Conservation (phyloP, 2,113 vertebrate genomes). For the Ptilonorhynchus violaceus region DNA sequence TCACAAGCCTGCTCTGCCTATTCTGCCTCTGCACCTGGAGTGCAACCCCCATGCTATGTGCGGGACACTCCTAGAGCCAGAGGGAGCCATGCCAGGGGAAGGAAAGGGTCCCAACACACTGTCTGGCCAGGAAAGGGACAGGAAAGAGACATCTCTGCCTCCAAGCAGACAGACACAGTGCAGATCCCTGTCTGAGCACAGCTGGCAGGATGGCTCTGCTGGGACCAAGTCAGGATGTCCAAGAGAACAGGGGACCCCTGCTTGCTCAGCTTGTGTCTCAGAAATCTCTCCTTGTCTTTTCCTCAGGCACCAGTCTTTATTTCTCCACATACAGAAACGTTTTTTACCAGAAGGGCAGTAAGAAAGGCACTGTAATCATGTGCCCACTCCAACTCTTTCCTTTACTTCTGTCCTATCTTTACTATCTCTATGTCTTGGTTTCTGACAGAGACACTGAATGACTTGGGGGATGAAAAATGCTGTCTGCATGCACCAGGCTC, state of each 20-base stretch:
- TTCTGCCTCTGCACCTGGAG: neutral
- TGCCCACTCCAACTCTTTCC: neutral
- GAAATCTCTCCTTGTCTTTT: neutral
- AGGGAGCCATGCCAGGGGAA: neutral
- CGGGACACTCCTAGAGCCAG: neutral
- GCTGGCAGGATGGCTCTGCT: neutral
- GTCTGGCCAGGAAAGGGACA: neutral
- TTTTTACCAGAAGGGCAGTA: neutral
- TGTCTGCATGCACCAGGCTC: neutral
- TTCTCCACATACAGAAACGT: accelerated
- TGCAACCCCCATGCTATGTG: neutral
- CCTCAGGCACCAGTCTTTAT: neutral
- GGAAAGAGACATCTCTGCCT: neutral
- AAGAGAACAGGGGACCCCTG: neutral
- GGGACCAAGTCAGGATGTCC: neutral
- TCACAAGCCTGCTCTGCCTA: neutral
- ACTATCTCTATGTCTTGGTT: neutral
- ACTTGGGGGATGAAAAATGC: neutral
- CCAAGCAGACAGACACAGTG: neutral
- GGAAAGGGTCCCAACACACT: neutral
- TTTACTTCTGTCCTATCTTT: neutral
- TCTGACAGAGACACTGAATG: neutral
- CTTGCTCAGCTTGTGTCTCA: neutral
- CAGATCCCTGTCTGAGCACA: neutral
- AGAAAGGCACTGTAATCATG: neutral